phyloP scores from a whole-genome alignment of 2,113 vertebrate genomes.

The Odobenus rosmarus region DNA sequence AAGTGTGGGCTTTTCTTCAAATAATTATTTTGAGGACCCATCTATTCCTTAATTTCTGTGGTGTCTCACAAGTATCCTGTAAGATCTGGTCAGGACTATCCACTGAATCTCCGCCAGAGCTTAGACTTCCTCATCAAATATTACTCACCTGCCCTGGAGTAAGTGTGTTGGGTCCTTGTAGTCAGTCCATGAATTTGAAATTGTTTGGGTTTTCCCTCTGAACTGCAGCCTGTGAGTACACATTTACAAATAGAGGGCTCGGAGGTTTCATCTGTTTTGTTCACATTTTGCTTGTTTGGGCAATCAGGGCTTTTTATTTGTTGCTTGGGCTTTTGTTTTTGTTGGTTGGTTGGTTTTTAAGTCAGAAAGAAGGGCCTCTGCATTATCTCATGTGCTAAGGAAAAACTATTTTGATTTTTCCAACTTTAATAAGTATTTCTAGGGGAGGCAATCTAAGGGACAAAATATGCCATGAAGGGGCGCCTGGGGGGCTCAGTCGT shows the following conservation, averaged over 20 bases:
- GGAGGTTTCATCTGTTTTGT: background rate
- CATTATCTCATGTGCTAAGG: background rate
- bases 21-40: constrained; percentile 10
- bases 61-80: background rate
- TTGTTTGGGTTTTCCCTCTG: background rate
- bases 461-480: background rate
- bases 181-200: background rate
- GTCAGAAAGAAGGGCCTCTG: constrained; percentile 8
- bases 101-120: background rate
- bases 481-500: too few species aligned
- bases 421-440: background rate
- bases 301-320: constrained; percentile 21
- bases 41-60: background rate
- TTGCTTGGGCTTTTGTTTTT: background rate
- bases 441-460: background rate
- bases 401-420: constrained; percentile 46
- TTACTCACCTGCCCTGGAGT: background rate
- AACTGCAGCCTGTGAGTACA: background rate
- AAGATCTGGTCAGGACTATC: background rate
- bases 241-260: background rate
- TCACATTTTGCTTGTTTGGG: background rate
- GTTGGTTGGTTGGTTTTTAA: background rate
- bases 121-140: background rate
- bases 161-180: background rate
- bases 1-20: constrained; percentile 9